Evolutionary conservation across 2,888 invertebrate species (phyloP), one percentile per base, ranked within the genome.

Genomic region (Hypomecis atomaria): DNA sequence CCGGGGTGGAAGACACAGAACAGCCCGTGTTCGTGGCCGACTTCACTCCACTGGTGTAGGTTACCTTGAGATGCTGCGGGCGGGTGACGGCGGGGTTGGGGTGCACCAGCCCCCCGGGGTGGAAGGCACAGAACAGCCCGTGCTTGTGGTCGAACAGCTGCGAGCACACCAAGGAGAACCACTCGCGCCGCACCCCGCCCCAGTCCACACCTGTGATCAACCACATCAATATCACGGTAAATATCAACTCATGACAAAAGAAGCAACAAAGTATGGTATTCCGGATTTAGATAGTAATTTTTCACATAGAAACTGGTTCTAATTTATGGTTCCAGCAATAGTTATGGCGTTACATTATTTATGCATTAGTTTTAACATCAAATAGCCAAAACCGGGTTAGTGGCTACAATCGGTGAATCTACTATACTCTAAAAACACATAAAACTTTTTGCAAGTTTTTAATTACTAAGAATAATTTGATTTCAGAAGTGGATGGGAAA

Each of bases 131-230:
- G 89, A 98, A 99, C 64, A 99, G 93, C 0, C 96, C 96, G 81
- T 95, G 94, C 74, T 95, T 95, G 13, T 97, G 94, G 89, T 98
- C 98, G 89, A 98, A 99, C 62, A 99, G 91, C 69, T 96, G 94
- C 10, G 95, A 96, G 88, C 98, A 98, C 71, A 98, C 94, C 71
- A 98, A 87, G 74, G 98, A 98, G 90, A 98, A 98, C 98, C 98
- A 99, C 90, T 99, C 99, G 66, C 98, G 95, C 5, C 98, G 94
- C 50, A 98, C 94, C 5, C 98, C 98, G 72, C 98, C 98, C 98
- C 97, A 98, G 90, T 98, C 98, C 77, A 98, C 95, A 52, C 97
- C 97, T 97, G 79, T 33, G 53, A 33, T 3, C 23, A 40, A 40
- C 4, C 5, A 7, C 0, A 40, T 7, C 7, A 40, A 8, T 40